Base-by-base conservation (phyloP, 2,113 vertebrate genomes). In the Pungitius pungitius region DNA sequence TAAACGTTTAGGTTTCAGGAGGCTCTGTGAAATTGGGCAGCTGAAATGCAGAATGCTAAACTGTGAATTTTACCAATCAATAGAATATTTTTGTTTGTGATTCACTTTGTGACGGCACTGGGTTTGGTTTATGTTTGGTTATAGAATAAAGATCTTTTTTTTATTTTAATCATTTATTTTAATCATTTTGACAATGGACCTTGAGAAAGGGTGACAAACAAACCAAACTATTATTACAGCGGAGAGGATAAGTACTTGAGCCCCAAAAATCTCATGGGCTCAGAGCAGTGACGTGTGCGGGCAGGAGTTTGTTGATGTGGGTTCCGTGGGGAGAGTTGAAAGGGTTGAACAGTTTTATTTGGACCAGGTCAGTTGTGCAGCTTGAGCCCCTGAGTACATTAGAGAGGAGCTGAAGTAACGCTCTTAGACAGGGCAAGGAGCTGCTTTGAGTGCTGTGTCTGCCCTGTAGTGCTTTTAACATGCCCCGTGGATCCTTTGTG, bases 321-420 rank as follows among this genome's bases (percentile, higher is more conserved):
- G 68, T 56, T 84, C 85, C 77, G 65, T 66, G 61, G 76, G 87
- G 79, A 86, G 83, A 65, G 37, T 67, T 78, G 81, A 91, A 80
- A 90, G 85, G 81, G 84, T 82, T 37, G 51, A 77, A 73, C 81
- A 73, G 76, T 75, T 89, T 84, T 85, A 84, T 78, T 73, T 82
- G 77, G 86, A 79, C 77, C 80, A 85, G 87, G 85, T 84, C 69
- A 78, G 62, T 75, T 39, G 65, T 85, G 81, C 59, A 78, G 76
- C 76, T 78, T 76, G 76, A 78, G 75, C 87, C 89, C 80, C 60
- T 77, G 84, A 87, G 87, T 89, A 61, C 87, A 82, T 91, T 88
- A 85, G 85, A 80, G 24, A 76, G 80, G 79, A 78, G 73, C 85
- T 85, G 82, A 89, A 88, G 85, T 85, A 76, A 84, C 51, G 57